Conservation (phyloP, 1,140 invertebrate genomes). For the Sweltsa coloradensis region DNA sequence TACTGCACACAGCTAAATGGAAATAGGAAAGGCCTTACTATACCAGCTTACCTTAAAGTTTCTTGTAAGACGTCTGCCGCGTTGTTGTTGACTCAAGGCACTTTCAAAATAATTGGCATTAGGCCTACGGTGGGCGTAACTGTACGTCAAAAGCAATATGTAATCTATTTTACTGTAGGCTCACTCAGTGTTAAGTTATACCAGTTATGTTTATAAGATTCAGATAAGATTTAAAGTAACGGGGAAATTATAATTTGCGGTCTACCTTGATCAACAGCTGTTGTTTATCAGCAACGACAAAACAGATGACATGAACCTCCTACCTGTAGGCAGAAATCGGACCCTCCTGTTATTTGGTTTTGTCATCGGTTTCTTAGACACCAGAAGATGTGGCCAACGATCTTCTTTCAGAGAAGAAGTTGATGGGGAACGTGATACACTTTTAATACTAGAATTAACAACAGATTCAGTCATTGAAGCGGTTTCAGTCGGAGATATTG, state of each 20-base stretch:
- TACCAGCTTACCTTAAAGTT: too few relatives aligned
- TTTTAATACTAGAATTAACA: slow-evolving; percentile 33
- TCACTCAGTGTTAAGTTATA: too few relatives aligned
- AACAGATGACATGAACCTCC: too few relatives aligned
- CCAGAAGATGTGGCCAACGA: slow-evolving; percentile 37
- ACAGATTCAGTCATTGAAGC: slow-evolving; percentile 29
- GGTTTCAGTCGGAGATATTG: slow-evolving; percentile 36
- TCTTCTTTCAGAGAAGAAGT: slow-evolving; percentile 37
- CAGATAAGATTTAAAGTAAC: slow-evolving; percentile 19
- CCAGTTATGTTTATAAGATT: too few relatives aligned
- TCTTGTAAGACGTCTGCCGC: too few relatives aligned
- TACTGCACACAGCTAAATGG: too few relatives aligned
- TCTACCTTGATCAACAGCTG: neutral
- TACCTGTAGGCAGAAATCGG: neutral
- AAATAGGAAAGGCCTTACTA: too few relatives aligned
- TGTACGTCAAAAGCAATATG: too few relatives aligned
- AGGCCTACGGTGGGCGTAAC: too few relatives aligned
- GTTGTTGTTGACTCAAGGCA: too few relatives aligned
- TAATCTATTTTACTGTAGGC: too few relatives aligned
- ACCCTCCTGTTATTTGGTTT: slow-evolving; percentile 22
- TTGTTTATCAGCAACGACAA: neutral
- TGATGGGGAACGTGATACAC: slow-evolving; percentile 36
- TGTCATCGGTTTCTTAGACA: slow-evolving; percentile 35
- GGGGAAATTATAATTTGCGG: slow-evolving; percentile 20
- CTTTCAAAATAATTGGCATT: too few relatives aligned